Evolutionary conservation across 2,888 invertebrate genomes (phyloP).

Genomic region (Phlogophora meticulosa): DNA sequence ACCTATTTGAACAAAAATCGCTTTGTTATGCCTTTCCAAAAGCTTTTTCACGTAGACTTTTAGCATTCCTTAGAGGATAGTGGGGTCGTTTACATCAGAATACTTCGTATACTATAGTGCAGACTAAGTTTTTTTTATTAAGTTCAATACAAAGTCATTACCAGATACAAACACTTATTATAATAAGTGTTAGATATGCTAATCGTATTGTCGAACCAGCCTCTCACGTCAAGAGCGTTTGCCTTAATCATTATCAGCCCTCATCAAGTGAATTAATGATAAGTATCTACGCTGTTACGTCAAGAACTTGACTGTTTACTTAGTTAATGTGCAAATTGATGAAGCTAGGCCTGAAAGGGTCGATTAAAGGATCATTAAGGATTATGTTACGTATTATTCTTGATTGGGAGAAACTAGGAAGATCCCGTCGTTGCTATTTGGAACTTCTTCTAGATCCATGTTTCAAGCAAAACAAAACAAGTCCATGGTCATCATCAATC

Average conservation of each 20-base stretch:
- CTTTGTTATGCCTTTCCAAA: constrained; percentile 17
- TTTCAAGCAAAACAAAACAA: no score
- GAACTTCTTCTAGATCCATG: no score
- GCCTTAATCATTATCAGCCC: constrained; percentile 51
- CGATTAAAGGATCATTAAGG: constrained; percentile 28
- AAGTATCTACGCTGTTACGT: constrained; percentile 43
- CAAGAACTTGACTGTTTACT: constrained; percentile 50
- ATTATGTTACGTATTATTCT: background rate
- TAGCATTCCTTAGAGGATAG: background rate
- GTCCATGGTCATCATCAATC: background rate
- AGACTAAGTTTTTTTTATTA: background rate
- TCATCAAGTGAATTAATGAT: constrained; percentile 55
- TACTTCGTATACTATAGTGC: background rate
- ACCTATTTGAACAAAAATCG: no score
- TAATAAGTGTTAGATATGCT: constrained; percentile 13
- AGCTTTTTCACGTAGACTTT: constrained; percentile 17
- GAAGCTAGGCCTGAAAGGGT: constrained; percentile 11
- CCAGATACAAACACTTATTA: background rate
- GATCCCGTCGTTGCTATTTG: no score
- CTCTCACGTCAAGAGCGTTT: constrained; percentile 38
- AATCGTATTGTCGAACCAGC: constrained; percentile 28
- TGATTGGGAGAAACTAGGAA: background rate
- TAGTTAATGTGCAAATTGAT: constrained; percentile 41
- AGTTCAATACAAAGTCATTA: background rate
- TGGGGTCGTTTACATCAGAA: background rate